Conservation (phyloP, 2,113 vertebrate species). For the Lycaon pictus region DNA sequence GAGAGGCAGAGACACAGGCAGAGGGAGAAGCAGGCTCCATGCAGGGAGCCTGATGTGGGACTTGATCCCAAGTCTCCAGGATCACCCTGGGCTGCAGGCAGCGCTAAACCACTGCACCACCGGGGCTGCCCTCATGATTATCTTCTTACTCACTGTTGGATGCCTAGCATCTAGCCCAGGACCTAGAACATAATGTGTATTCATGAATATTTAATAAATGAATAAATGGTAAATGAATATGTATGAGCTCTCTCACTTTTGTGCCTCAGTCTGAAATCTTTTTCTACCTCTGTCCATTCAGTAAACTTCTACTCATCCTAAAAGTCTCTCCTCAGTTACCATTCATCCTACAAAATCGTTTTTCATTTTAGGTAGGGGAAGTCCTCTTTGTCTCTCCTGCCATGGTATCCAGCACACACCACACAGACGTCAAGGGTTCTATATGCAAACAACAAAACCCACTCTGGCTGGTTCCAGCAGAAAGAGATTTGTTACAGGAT, state of each 20-base stretch:
- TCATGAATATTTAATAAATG: conserved; percentile 8
- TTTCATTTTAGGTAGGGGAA: background rate
- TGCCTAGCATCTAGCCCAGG: background rate
- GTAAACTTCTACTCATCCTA: background rate
- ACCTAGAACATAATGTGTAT: background rate
- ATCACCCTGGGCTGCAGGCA: no score
- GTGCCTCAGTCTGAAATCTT: background rate
- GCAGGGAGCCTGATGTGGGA: no score
- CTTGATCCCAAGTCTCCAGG: no score
- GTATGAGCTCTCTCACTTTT: background rate
- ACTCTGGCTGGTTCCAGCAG: background rate
- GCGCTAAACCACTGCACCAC: no score
- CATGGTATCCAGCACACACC: background rate
- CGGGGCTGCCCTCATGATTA: background rate
- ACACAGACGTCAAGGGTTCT: background rate
- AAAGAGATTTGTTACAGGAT: background rate
- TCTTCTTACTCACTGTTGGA: background rate
- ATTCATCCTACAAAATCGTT: background rate
- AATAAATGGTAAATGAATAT: background rate
- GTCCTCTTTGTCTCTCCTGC: background rate
- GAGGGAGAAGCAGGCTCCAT: no score
- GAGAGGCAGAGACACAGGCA: no score
- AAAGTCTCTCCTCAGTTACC: background rate
- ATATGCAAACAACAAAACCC: conserved; percentile 9
- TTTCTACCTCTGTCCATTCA: background rate